Conservation (phyloP, 2,113 vertebrate genomes). For the Takifugu bimaculatus region DNA sequence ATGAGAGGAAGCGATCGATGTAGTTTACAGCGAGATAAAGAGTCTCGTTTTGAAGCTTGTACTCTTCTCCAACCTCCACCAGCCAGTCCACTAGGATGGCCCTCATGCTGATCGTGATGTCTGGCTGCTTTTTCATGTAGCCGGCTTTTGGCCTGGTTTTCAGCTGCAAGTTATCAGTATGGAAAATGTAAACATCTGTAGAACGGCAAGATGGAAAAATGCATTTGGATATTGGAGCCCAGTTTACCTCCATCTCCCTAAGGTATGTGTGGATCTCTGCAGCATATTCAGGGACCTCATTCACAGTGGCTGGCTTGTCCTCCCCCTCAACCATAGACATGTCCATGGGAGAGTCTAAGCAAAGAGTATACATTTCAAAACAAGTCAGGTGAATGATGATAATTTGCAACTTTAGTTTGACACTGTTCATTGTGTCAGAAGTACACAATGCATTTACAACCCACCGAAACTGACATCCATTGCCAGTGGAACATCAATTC, state of each 20-base stretch:
- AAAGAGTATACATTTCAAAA: conserved; percentile 3
- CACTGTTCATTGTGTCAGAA: background rate
- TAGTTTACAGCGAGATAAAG: conserved; percentile 96
- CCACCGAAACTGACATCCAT: conserved; percentile 87
- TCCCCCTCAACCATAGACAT: conserved; percentile 86
- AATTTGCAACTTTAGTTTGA: background rate
- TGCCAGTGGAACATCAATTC: conserved; percentile 70
- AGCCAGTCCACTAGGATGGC: conserved; percentile 98
- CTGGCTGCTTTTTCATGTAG: conserved; percentile 98
- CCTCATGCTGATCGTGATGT: conserved; percentile 95
- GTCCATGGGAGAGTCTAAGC: conserved; percentile 90
- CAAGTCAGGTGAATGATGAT: background rate
- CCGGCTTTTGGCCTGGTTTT: conserved; percentile 88
- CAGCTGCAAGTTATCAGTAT: conserved; percentile 63
- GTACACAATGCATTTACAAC: conserved; percentile 5
- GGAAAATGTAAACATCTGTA: no score
- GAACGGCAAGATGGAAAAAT: no score
- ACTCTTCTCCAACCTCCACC: conserved; percentile 97
- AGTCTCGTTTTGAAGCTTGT: conserved; percentile 95
- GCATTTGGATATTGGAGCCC: background rate
- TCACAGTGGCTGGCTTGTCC: conserved; percentile 73
- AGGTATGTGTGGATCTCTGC: conserved; percentile 87
- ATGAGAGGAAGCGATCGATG: conserved; percentile 96
- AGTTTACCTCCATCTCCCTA: conserved; percentile 88
- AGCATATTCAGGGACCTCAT: conserved; percentile 84